These are phyloP conservation scores for Nannoperca australis DNA, from an alignment of 2,797 vertebrate genomes.

Conservation along the genomic window DNA sequence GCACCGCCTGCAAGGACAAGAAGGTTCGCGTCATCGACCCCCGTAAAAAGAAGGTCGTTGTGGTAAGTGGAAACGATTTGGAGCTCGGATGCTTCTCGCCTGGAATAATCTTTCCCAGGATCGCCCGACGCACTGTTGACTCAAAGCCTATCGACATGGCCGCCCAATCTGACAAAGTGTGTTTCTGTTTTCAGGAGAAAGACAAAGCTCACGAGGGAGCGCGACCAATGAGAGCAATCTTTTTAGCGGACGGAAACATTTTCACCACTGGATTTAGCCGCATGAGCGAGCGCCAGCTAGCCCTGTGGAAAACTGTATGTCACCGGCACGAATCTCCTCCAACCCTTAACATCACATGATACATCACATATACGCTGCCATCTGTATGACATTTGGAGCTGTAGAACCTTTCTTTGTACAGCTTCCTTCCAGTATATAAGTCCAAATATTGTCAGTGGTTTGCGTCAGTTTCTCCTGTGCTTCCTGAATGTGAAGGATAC, in stretches of 20 bases:
- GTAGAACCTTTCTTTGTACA: background rate
- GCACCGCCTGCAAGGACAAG: constrained; percentile 98
- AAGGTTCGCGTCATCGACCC: constrained; percentile 97
- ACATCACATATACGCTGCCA: background rate
- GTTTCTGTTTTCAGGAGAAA: constrained; percentile 90
- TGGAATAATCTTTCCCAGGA: constrained; percentile 26
- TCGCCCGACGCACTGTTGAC: background rate
- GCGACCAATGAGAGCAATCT: constrained; percentile 97
- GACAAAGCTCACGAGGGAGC: constrained; percentile 98
- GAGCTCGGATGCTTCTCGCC: background rate
- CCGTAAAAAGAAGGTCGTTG: constrained; percentile 91
- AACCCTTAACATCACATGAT: constrained; percentile 9
- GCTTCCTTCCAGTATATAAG: background rate
- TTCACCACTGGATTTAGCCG: constrained; percentile 99
- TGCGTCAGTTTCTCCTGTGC: background rate
- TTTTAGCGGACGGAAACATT: constrained; percentile 94
- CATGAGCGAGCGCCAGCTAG: constrained; percentile 98
- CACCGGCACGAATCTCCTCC: constrained; percentile 7
- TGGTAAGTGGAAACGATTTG: constrained; percentile 84
- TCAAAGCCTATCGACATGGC: constrained; percentile 25
- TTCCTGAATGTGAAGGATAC: background rate
- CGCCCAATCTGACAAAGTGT: constrained; percentile 41
- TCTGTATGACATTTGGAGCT: background rate
- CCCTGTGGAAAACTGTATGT: constrained; percentile 95
- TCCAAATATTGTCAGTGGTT: background rate